Conservation (phyloP, 2,888 invertebrate species). For the Drosophila kokeensis region DNA sequence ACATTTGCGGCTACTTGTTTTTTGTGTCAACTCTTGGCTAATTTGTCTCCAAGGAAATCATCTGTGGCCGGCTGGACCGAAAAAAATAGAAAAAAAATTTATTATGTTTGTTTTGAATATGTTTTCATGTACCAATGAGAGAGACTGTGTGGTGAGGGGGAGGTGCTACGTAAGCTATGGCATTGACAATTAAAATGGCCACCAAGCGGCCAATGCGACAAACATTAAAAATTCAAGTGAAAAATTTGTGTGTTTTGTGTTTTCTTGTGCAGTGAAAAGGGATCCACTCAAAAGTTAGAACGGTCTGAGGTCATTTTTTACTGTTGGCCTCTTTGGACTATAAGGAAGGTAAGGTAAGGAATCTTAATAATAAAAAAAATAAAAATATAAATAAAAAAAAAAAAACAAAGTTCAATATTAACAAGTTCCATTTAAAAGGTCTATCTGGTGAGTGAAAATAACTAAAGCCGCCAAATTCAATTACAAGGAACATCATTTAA, state of each 20-base stretch:
- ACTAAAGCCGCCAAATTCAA: neutral
- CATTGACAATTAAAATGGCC: conserved; percentile 50
- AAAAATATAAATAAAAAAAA: neutral
- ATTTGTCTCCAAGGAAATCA: conserved; percentile 79
- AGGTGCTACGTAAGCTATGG: neutral
- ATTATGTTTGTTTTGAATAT: conserved; percentile 68
- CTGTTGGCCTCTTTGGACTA: neutral
- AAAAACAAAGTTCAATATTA: neutral
- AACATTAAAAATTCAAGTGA: conserved; percentile 48
- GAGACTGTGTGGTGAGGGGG: neutral
- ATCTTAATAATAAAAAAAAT: neutral
- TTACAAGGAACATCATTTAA: neutral
- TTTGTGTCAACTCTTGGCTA: conserved; percentile 68
- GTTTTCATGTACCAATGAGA: conserved; percentile 35
- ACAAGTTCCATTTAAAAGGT: neutral
- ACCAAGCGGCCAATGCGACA: conserved; percentile 42
- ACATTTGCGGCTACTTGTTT: conserved; percentile 44
- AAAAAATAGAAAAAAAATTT: conserved; percentile 27
- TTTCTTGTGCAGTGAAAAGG: conserved; percentile 7
- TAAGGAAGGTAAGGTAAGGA: too few relatives aligned
- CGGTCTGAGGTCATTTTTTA: neutral
- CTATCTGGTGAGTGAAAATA: neutral
- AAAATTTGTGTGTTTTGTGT: conserved; percentile 13
- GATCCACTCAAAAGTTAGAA: conserved; percentile 3
- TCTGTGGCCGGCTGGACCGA: conserved; percentile 51